Conservation (phyloP, 2,888 invertebrate species). For the Agrochola lota region DNA sequence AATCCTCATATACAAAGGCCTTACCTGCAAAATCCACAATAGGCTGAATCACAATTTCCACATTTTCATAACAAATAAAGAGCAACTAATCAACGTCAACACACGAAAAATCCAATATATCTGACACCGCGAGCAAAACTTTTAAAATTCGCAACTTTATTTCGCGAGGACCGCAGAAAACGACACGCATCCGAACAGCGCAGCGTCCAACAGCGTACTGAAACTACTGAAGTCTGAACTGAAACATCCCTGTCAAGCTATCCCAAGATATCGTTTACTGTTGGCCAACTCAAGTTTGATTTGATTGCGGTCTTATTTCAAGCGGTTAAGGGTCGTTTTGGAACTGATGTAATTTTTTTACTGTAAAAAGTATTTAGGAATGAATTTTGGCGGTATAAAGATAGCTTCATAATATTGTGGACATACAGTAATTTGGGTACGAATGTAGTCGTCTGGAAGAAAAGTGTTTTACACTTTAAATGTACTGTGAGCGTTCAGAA, state of each 20-base stretch:
- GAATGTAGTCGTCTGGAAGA: constrained; percentile 69
- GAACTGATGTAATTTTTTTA: constrained; percentile 29
- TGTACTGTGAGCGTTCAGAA: constrained; percentile 48
- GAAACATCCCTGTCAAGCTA: constrained; percentile 51
- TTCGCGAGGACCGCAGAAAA: constrained; percentile 52
- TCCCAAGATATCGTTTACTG: constrained; percentile 28
- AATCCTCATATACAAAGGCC: constrained; percentile 41
- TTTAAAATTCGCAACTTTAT: constrained; percentile 67
- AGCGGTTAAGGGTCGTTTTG: constrained; percentile 14
- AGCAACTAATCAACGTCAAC: constrained; percentile 46
- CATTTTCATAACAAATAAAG: constrained; percentile 34
- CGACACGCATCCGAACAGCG: constrained; percentile 44
- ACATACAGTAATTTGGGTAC: constrained; percentile 75
- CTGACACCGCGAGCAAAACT: constrained; percentile 54
- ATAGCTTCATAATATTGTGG: constrained; percentile 59
- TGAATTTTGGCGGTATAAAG: constrained; percentile 58
- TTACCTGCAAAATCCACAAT: constrained; percentile 56
- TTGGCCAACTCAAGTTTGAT: not conserved
- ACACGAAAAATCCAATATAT: constrained; percentile 60
- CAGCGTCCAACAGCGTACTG: constrained; percentile 58
- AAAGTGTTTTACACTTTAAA: constrained; percentile 67
- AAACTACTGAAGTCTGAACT: constrained; percentile 21
- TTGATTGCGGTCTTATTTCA: constrained; percentile 38
- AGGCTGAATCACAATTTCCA: constrained; percentile 54
- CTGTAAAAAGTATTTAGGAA: constrained; percentile 38